A percentile compares a stretch with the other conserved stretches of the same genome.
phyloP scores from a whole-genome alignment of 2,113 vertebrate genomes.

The Ivindomyrus marchei region DNA sequence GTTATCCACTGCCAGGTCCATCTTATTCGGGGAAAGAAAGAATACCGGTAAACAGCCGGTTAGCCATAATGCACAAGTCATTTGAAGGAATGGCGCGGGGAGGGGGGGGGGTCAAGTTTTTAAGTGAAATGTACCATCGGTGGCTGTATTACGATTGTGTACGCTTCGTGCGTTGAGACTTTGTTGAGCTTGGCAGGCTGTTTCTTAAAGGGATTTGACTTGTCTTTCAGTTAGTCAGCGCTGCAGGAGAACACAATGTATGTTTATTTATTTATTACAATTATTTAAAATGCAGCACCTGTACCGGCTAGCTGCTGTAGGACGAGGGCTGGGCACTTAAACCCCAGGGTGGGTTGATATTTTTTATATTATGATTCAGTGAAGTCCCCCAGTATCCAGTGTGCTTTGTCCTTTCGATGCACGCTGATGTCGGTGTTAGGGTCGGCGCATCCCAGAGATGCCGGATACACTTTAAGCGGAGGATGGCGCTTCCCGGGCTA shows the following conservation, averaged over 20 bases:
- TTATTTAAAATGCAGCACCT: neutral
- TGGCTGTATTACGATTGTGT: neutral
- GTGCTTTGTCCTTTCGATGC: neutral
- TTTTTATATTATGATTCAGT: neutral
- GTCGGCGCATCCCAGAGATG: neutral
- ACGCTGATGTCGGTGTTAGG: neutral
- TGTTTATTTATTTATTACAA: neutral
- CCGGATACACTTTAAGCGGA: neutral
- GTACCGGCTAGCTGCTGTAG: neutral
- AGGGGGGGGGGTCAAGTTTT: neutral
- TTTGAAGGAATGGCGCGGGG: neutral
- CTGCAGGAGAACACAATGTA: neutral
- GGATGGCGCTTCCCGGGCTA: neutral
- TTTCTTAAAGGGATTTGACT: neutral
- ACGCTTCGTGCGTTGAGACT: neutral
- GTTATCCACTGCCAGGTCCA: neutral
- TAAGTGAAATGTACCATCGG: neutral
- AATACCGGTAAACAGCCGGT: slow-evolving; percentile 20
- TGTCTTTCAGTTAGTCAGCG: neutral
- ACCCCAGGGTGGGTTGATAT: neutral
- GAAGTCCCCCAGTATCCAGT: neutral
- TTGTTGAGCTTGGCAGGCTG: neutral
- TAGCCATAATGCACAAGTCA: neutral
- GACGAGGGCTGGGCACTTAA: neutral
- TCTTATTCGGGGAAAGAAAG: neutral